phyloP scores from a whole-genome alignment of 2,113 vertebrate genomes.

The Pseudorasbora parva region DNA sequence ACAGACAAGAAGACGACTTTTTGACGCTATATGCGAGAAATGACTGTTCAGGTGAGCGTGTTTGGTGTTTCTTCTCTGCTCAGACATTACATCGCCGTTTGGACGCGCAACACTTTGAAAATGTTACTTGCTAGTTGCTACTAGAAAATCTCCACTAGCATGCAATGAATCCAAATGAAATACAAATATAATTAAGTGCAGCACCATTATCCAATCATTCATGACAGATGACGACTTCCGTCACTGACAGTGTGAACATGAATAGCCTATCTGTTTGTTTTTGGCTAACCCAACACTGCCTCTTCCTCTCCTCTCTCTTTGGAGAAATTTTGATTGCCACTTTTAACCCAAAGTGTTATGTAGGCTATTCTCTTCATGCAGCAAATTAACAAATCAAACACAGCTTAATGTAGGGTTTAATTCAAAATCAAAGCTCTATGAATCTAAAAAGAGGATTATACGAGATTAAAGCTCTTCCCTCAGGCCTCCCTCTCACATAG shows the following conservation, averaged over 20 bases:
- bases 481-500: not conserved
- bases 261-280: too few relatives aligned
- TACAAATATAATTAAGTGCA: not conserved
- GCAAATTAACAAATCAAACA: slow-evolving; percentile 28
- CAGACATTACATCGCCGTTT: not conserved
- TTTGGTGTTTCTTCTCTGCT: not conserved
- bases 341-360: not conserved
- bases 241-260: too few relatives aligned
- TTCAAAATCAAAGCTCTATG: not conserved
- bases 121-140: not conserved
- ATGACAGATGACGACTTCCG: too few relatives aligned
- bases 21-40: not conserved
- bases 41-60: not conserved
- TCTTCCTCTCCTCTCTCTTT: too few relatives aligned
- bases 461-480: not conserved
- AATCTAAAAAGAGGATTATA: slow-evolving; percentile 18
- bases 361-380: not conserved
- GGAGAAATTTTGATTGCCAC: not conserved
- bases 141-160: not conserved
- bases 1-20: not conserved
- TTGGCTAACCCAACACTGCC: too few relatives aligned
- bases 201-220: too few relatives aligned
- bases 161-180: not conserved
- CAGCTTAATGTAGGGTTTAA: not conserved
- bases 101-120: not conserved